These are phyloP conservation scores for Sebastes hubbsi DNA, from an alignment of 2,797 vertebrate species.

Conservation along the genomic window DNA sequence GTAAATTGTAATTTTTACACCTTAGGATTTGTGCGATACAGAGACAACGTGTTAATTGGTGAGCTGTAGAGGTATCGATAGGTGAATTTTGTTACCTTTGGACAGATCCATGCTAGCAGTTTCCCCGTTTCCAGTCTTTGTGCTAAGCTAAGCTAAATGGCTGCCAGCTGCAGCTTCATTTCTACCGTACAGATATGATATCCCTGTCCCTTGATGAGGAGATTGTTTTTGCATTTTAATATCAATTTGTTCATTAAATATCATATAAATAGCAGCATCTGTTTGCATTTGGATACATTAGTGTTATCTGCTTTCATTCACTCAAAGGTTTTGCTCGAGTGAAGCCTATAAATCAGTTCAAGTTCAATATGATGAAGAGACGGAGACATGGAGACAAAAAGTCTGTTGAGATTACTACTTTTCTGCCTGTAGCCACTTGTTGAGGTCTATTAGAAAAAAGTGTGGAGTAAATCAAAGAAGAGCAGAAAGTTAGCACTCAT, in stretches of 20 bases:
- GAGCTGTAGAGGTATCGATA: not conserved
- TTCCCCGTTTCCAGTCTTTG: not conserved
- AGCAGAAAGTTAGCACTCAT: conserved; percentile 16
- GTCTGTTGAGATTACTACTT: conserved; percentile 18
- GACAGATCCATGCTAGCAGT: not conserved
- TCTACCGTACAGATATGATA: not conserved
- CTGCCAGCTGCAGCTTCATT: not conserved
- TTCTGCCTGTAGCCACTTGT: conserved; percentile 16
- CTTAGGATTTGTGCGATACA: not conserved
- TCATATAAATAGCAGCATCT: not conserved
- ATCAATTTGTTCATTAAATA: not conserved
- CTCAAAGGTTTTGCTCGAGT: not conserved
- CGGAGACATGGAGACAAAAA: conserved; percentile 9
- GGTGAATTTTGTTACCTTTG: not conserved
- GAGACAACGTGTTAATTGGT: not conserved
- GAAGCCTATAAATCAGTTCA: not conserved
- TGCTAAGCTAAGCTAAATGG: not conserved
- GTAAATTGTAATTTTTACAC: not conserved
- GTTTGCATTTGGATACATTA: not conserved
- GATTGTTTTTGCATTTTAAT: not conserved
- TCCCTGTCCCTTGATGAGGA: not conserved
- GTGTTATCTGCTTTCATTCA: conserved; percentile 8
- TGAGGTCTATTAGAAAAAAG: conserved; percentile 39
- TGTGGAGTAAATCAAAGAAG: conserved; percentile 33
- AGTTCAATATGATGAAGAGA: conserved; percentile 41